Percentiles rank a stretch among this genome's conserved stretches.
These are phyloP conservation scores for Corydoras maculifer DNA, from an alignment of 2,113 vertebrate species.

Conservation along the genomic window DNA sequence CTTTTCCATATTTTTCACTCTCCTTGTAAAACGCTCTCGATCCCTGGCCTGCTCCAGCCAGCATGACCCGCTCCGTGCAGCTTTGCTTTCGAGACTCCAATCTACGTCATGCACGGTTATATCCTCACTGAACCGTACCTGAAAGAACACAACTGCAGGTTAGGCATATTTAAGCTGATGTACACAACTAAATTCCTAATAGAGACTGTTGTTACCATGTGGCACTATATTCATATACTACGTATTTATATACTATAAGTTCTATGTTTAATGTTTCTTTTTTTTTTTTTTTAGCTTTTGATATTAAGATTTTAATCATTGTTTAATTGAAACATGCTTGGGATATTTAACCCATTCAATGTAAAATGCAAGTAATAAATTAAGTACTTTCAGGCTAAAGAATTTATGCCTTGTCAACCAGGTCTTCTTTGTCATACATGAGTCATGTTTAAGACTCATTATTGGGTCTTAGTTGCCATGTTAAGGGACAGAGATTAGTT, in stretches of 20 bases:
- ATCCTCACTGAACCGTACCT: slow-evolving; percentile 43
- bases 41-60: slow-evolving; percentile 48
- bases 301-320: neutral
- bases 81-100: slow-evolving; percentile 35
- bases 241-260: no score
- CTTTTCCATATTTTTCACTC: slow-evolving; percentile 26
- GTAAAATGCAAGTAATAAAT: no score
- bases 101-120: slow-evolving; percentile 35
- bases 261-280: no score
- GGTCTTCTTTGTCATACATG: neutral
- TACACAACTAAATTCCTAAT: no score
- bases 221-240: no score
- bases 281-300: no score
- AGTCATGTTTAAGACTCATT: neutral
- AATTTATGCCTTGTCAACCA: neutral
- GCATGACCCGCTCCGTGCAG: slow-evolving; percentile 37
- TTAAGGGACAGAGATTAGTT: neutral
- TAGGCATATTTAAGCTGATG: neutral
- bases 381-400: neutral
- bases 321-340: no score
- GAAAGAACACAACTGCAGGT: neutral
- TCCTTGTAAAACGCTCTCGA: slow-evolving; percentile 40
- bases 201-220: no score
- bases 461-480: neutral
- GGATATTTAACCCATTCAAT: no score